Evolutionary conservation across 2,797 vertebrate species (phyloP), one percentile per base, ranked within the genome.

Genomic region (Acrocephalus scirpaceus): DNA sequence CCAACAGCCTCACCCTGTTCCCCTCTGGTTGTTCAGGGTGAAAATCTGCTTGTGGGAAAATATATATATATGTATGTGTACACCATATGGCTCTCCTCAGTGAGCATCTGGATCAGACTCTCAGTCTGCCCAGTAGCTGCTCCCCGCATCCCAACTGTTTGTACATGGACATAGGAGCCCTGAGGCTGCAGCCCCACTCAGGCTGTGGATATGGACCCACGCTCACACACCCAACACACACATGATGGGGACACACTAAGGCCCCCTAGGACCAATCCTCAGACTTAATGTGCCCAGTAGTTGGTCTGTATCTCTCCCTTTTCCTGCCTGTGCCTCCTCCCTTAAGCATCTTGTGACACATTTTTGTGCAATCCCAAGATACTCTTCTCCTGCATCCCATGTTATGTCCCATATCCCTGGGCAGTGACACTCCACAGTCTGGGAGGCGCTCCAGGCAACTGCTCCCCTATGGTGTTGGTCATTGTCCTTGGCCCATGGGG

Each of bases 281-380:
- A 34, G n/a, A 5, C 18, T 16, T 16, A 6, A 20, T 66, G 36
- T 57, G 16, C 17, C 11, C 58, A 47, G 30, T 16, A 42, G 23
- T 4, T 65, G 36, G 18, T 40, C 47, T 27, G 3, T 16, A 30
- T 66, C 26, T 11, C 25, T 72, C 38, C 23, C 23, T 67, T 80
- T 80, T 50, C 44, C 58, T n/a, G n/a, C 13, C 44, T 18, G 2
- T 32, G 22, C 23, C 16, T 85, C 22, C 19, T 85, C 11, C 26
- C n/a, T 73, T 51, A 45, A 60, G 29, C 23, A 23, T 47, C n/a
- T 48, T 0, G 0, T 38, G 25, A 16, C 32, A 16, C 3, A 18
- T 58, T 80, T 90, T 76, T 76, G 53, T 45, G 30, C 36, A 60
- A 27, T 77, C 20, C 36, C 10, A 36, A 32, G 32, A 12, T 5